These are phyloP conservation scores for Eupithecia centaureata DNA, from an alignment of 2,888 invertebrate genomes.

Conservation along the genomic window DNA sequence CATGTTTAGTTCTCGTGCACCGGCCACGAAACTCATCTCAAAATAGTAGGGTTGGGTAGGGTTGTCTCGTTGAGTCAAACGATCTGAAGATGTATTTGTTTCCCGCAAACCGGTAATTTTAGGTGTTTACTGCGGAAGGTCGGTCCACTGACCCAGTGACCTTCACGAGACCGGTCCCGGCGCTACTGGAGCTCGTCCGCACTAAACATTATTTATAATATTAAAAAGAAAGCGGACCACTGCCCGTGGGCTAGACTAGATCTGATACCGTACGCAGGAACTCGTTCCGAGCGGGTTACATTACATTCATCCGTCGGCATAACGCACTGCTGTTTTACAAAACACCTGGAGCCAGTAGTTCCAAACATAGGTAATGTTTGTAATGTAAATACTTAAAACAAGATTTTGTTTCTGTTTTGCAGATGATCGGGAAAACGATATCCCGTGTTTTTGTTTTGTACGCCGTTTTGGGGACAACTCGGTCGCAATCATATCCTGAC, in stretches of 20 bases:
- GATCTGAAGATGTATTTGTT: neutral
- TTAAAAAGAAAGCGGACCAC: slow-evolving; percentile 58
- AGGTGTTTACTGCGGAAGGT: slow-evolving; percentile 36
- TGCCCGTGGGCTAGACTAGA: slow-evolving; percentile 18
- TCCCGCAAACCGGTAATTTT: slow-evolving; percentile 33
- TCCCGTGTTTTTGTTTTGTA: slow-evolving; percentile 54
- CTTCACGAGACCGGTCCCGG: slow-evolving; percentile 71
- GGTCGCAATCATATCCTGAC: slow-evolving; percentile 60
- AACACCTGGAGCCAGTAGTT: neutral
- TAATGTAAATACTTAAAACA: too few species aligned
- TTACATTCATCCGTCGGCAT: slow-evolving; percentile 9
- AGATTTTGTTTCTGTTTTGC: slow-evolving; percentile 33
- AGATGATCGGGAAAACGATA: slow-evolving; percentile 58
- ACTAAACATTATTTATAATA: slow-evolving; percentile 51
- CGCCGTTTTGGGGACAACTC: slow-evolving; percentile 52
- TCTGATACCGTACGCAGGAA: slow-evolving; percentile 12
- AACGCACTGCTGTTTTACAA: neutral
- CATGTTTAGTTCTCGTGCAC: too few species aligned
- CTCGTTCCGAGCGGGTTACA: slow-evolving; percentile 15
- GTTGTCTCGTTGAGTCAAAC: too few species aligned
- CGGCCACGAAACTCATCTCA: too few species aligned
- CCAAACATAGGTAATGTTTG: neutral
- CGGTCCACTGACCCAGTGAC: slow-evolving; percentile 76
- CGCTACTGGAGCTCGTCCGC: slow-evolving; percentile 57
- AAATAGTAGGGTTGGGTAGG: too few species aligned